Base-by-base conservation (phyloP, 2,797 vertebrate species). In the Myioborus miniatus region DNA sequence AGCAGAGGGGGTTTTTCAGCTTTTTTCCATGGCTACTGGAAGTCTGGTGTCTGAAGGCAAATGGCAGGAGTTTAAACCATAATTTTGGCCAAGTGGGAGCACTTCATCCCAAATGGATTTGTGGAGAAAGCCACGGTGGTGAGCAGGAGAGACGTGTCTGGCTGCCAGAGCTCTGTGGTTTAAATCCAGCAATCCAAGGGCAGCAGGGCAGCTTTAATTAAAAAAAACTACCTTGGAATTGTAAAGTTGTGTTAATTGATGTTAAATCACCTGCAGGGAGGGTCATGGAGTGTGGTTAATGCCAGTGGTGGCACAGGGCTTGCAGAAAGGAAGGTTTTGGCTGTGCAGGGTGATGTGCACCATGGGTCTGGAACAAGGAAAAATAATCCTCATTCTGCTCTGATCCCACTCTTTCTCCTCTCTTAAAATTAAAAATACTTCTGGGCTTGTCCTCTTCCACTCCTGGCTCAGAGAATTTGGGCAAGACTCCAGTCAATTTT, bases 401-500 rank as follows among this genome's bases (percentile, higher is more conserved):
- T 8, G 1, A 27, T 76, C 90, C 89, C 1, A 0, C 47, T 90
- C 50, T 47, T 88, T 81, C 62, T 93, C 29, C 70, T 86, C 72
- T 77, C 47, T 60, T 59, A 59, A 59, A 59, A 80, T 84, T 85
- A 43, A 79, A 94, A 79, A 23, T 72, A 63, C 22, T 64, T 60
- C 78, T 62, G 55, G 30, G 27, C 14, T 52, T 22, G 49, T 94
- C 32, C 16, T 70, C 75, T 76, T 60, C 50, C 34, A 18, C 22
- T 77, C 9, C 82, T 86, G 62, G 76, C 83, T 83, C 64, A 7
- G 62, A 64, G 63, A 91, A 20, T 37, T 60, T 0, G 1, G 87
- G 81, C 89, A 92, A 55, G 22, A 63, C 47, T 93, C 80, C 77
- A 93, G 47, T 9, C 89, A 62, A 39, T 92, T 83, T 69, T 89